Evolutionary conservation across 2,888 invertebrate genomes (phyloP).

Genomic region (Villa cingulata): DNA sequence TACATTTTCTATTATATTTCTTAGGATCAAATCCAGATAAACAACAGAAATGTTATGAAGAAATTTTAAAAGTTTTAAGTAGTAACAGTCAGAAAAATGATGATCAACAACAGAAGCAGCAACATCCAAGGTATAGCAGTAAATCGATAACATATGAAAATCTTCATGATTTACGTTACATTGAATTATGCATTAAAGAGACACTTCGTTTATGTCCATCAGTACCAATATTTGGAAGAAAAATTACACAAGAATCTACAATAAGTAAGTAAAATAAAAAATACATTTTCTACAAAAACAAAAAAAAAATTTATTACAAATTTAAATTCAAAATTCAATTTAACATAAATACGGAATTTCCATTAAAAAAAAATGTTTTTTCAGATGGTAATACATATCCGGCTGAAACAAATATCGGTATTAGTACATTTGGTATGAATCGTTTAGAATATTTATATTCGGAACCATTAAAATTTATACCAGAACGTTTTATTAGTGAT

Average conservation of each 20-base stretch:
- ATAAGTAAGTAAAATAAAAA: conserved; percentile 25
- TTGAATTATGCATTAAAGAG: conserved; percentile 33
- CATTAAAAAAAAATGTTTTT: conserved; percentile 1
- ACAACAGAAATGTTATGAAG: conserved; percentile 37
- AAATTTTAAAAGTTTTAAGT: conserved; percentile 31
- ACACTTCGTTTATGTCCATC: conserved; percentile 31
- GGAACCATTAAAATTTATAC: conserved; percentile 27
- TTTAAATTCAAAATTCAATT: too few species aligned
- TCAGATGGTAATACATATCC: conserved; percentile 32
- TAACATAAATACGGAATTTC: too few species aligned
- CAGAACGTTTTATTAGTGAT: conserved; percentile 32
- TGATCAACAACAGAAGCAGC: too few species aligned
- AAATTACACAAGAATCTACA: conserved; percentile 27
- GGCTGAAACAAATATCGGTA: conserved; percentile 31
- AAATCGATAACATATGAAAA: conserved; percentile 28
- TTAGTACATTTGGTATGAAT: conserved; percentile 27
- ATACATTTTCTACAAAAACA: too few species aligned
- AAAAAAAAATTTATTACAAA: too few species aligned
- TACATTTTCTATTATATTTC: conserved; percentile 39
- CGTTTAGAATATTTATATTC: conserved; percentile 25
- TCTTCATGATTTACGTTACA: conserved; percentile 28
- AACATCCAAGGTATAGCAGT: too few species aligned
- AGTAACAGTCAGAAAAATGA: conserved; percentile 22
- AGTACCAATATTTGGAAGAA: conserved; percentile 31
- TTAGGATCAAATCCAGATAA: conserved; percentile 37